These are phyloP conservation scores for Eilema depressum DNA, from an alignment of 2,888 invertebrate species.

Conservation along the genomic window DNA sequence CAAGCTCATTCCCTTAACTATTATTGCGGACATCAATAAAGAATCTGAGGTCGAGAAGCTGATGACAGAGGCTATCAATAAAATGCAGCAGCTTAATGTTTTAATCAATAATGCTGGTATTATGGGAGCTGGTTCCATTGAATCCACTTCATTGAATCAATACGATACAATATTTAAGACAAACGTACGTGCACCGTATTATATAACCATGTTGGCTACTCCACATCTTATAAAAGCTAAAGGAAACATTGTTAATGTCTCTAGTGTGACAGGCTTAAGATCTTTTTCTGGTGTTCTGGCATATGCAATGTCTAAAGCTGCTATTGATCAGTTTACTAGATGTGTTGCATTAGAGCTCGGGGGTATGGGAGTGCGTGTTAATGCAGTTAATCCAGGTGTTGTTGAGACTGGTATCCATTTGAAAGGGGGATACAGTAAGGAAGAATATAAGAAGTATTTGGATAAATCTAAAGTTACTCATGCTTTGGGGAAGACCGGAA, in stretches of 20 bases:
- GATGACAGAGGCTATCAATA: conserved; percentile 87
- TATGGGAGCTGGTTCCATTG: conserved; percentile 90
- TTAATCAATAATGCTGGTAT: conserved; percentile 94
- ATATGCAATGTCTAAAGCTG: conserved; percentile 95
- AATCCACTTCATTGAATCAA: conserved; percentile 91
- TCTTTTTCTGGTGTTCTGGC: conserved; percentile 93
- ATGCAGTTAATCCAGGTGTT: conserved; percentile 96
- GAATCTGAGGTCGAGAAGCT: conserved; percentile 84
- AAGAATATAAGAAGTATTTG: conserved; percentile 92
- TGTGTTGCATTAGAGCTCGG: conserved; percentile 94
- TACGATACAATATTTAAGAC: conserved; percentile 94
- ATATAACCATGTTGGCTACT: conserved; percentile 92
- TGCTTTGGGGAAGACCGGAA: conserved; percentile 94
- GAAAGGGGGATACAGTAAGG: conserved; percentile 90
- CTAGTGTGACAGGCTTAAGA: conserved; percentile 94
- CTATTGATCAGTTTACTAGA: conserved; percentile 95
- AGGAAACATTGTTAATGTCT: conserved; percentile 95
- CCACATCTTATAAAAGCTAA: conserved; percentile 92
- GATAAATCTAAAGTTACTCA: conserved; percentile 94
- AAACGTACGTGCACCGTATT: conserved; percentile 91
- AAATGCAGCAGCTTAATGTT: conserved; percentile 90
- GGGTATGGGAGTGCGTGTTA: conserved; percentile 91
- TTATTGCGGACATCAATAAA: conserved; percentile 88
- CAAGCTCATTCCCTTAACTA: conserved; percentile 75
- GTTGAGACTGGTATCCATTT: conserved; percentile 90